Evolutionary conservation across 2,113 vertebrate genomes (phyloP).

Genomic region (Heterochromis multidens): DNA sequence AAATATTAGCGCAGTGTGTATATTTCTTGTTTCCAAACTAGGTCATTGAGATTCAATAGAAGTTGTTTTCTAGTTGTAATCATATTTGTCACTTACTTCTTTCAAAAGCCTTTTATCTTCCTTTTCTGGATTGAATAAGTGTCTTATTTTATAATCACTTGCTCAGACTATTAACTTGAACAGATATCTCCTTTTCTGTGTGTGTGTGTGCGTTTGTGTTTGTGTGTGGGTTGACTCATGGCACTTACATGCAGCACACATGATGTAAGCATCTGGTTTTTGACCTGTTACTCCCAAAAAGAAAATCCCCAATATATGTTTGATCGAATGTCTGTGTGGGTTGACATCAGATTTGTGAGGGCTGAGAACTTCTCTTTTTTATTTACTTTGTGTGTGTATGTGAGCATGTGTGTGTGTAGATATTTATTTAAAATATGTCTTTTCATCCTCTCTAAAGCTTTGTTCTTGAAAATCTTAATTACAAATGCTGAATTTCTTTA

Average conservation of each 20-base stretch:
- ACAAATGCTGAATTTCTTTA: slow-evolving; percentile 25
- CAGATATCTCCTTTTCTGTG: neutral
- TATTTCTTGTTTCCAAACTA: slow-evolving; percentile 31
- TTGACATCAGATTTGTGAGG: slow-evolving; percentile 34
- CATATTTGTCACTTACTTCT: slow-evolving; percentile 14
- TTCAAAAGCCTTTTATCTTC: slow-evolving; percentile 18
- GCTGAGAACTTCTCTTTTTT: slow-evolving; percentile 44
- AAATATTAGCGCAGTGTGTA: neutral
- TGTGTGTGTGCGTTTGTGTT: neutral
- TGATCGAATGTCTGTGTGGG: slow-evolving; percentile 50
- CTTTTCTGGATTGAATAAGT: slow-evolving; percentile 26
- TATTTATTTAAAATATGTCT: slow-evolving; percentile 34
- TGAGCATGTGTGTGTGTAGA: neutral
- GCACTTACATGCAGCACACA: slow-evolving; percentile 5
- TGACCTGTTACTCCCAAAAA: slow-evolving; percentile 53
- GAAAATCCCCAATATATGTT: slow-evolving; percentile 27
- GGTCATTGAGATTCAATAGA: slow-evolving; percentile 23
- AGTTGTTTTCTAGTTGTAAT: slow-evolving; percentile 17
- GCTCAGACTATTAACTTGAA: slow-evolving; percentile 1
- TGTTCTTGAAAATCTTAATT: slow-evolving; percentile 24
- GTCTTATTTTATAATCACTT: slow-evolving; percentile 27
- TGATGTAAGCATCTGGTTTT: slow-evolving; percentile 63
- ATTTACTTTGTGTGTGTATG: slow-evolving; percentile 25
- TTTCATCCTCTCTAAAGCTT: slow-evolving; percentile 36
- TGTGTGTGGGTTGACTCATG: neutral